phyloP scores from a whole-genome alignment of 2,797 vertebrate genomes.

The Epinephelus awoara region DNA sequence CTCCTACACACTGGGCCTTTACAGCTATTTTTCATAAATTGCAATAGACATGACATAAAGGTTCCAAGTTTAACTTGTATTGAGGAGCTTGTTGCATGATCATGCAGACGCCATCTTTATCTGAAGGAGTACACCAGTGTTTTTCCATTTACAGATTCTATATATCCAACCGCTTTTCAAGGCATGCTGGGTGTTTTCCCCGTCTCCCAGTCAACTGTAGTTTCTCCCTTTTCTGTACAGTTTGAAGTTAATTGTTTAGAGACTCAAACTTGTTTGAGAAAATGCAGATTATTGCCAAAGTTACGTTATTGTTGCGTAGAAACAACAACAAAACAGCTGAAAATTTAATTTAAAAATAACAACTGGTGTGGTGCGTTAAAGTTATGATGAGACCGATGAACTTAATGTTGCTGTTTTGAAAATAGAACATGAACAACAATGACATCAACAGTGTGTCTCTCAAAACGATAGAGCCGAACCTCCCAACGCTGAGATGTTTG shows the following conservation, averaged over 20 bases:
- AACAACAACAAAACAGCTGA: background rate
- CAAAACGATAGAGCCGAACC: slow-evolving; percentile 12
- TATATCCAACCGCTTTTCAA: background rate
- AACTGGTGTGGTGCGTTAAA: slow-evolving; percentile 12
- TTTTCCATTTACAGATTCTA: slow-evolving; percentile 8
- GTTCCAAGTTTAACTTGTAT: slow-evolving; percentile 1
- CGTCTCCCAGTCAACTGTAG: background rate
- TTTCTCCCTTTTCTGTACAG: background rate
- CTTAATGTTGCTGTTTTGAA: slow-evolving; percentile 1
- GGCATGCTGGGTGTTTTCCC: background rate
- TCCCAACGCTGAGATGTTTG: slow-evolving; percentile 22
- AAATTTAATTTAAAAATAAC: slow-evolving; percentile 8
- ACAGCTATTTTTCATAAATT: slow-evolving; percentile 9
- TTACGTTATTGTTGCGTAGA: background rate
- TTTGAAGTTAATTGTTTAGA: background rate
- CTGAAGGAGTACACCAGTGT: slow-evolving; percentile 6
- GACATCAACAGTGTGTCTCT: slow-evolving; percentile 4
- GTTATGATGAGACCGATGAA: slow-evolving; percentile 9
- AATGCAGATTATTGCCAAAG: background rate
- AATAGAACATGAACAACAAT: slow-evolving; percentile 24
- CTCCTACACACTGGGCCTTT: too few relatives aligned
- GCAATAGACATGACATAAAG: slow-evolving; percentile 10
- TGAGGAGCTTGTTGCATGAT: background rate
- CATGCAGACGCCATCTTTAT: background rate
- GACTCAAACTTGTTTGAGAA: background rate